A percentile compares a stretch with the other conserved stretches of the same genome.
phyloP scores from a whole-genome alignment of 1,140 invertebrate species.

The Euura saliciscinereae region DNA sequence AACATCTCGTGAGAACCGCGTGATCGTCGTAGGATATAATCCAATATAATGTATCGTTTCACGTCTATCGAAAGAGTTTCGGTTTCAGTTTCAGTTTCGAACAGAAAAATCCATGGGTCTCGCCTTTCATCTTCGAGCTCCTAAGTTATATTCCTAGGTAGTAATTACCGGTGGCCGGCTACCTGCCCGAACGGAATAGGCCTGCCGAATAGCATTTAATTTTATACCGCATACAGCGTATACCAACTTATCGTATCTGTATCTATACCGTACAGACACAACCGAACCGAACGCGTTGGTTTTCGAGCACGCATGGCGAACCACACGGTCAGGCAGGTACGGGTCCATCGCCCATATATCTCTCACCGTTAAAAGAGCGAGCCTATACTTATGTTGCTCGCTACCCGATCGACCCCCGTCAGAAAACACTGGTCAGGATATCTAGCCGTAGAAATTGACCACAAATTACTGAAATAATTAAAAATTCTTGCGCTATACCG shows the following conservation, averaged over 20 bases:
- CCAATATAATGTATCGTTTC: not conserved
- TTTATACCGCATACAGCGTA: constrained; percentile 39
- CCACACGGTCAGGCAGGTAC: constrained; percentile 26
- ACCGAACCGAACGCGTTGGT: not conserved
- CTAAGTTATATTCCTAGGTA: constrained; percentile 45
- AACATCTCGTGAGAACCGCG: too few species aligned
- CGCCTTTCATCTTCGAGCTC: constrained; percentile 44
- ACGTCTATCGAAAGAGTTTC: not conserved
- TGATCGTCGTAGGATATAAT: too few species aligned
- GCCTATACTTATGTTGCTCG: constrained; percentile 60
- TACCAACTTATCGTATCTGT: not conserved
- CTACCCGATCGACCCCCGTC: constrained; percentile 42
- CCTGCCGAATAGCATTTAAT: constrained; percentile 57
- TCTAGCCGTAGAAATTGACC: constrained; percentile 36
- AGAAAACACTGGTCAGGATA: constrained; percentile 10
- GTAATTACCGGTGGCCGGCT: constrained; percentile 60
- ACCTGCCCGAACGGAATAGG: constrained; percentile 55
- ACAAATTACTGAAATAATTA: constrained; percentile 60
- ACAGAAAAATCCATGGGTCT: constrained; percentile 36
- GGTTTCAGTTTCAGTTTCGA: constrained; percentile 38
- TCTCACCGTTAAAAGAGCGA: constrained; percentile 29
- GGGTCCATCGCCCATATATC: constrained; percentile 38
- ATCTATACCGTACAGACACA: constrained; percentile 6
- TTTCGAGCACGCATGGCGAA: constrained; percentile 8
- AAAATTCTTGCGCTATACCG: constrained; percentile 38